phyloP scores from a whole-genome alignment of 2,113 vertebrate genomes.

The Oreochromis spilurus region DNA sequence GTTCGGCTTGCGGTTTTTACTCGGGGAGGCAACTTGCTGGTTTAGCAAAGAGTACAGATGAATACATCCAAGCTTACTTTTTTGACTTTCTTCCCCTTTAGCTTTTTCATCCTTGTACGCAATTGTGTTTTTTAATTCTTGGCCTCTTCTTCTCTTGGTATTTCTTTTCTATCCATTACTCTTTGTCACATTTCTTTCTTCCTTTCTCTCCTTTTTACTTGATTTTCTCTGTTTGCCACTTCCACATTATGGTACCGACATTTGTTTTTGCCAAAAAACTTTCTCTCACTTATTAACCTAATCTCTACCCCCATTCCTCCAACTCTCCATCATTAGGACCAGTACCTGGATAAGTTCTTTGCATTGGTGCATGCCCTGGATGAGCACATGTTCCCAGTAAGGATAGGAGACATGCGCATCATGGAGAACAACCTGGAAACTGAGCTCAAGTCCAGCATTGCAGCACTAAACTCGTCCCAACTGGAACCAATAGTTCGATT shows the following conservation, averaged over 20 bases:
- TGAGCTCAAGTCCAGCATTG: conserved; percentile 93
- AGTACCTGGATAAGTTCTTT: conserved; percentile 97
- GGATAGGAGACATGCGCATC: conserved; percentile 96
- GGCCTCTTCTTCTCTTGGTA: not conserved
- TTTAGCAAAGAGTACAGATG: not conserved
- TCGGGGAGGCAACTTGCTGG: conserved; percentile 6
- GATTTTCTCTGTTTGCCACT: not conserved
- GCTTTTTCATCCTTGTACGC: not conserved
- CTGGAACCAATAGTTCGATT: conserved; percentile 95
- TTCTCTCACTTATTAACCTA: not conserved
- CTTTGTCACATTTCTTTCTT: not conserved
- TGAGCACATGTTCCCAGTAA: conserved; percentile 96
- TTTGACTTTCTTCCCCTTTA: not conserved
- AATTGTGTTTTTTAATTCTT: not conserved
- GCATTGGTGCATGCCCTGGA: conserved; percentile 96
- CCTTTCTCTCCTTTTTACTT: not conserved
- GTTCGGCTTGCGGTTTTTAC: conserved; percentile 23
- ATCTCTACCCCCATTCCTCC: not conserved
- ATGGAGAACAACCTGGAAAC: conserved; percentile 98
- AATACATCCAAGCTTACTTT: conserved; percentile 8
- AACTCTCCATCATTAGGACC: conserved; percentile 75
- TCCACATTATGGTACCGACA: not conserved
- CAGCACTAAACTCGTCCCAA: conserved; percentile 89
- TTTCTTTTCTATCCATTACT: not conserved
- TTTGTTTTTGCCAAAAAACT: not conserved